A percentile compares a stretch with the other conserved stretches of the same genome.
Evolutionary conservation across 2,888 invertebrate species (phyloP).

Genomic region (Tiliacea citrago): DNA sequence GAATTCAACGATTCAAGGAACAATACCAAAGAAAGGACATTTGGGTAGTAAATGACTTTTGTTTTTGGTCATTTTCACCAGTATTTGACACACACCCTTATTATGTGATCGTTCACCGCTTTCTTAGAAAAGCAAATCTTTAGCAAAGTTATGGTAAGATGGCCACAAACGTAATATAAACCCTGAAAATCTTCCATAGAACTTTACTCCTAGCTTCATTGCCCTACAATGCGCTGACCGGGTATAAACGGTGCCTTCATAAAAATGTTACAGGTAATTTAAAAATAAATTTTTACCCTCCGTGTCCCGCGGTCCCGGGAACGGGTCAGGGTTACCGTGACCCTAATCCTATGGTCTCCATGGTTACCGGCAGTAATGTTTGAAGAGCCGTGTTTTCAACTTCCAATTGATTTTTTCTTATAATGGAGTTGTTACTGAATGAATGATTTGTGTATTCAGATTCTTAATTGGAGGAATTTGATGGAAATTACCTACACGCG

Average conservation of each 20-base stretch:
- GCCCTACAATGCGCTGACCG: conserved; percentile 33
- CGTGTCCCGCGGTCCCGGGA: conserved; percentile 30
- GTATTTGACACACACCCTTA: too few species aligned
- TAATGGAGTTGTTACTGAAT: conserved; percentile 21
- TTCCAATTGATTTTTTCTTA: conserved; percentile 49
- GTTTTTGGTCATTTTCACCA: too few species aligned
- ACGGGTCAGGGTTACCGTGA: conserved; percentile 67
- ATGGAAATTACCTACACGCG: conserved; percentile 1
- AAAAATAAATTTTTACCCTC: conserved; percentile 62
- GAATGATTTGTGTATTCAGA: conserved; percentile 4
- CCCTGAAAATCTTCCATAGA: neutral
- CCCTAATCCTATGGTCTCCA: conserved; percentile 66
- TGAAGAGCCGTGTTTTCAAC: conserved; percentile 34
- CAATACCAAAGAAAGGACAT: too few species aligned
- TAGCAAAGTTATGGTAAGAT: too few species aligned
- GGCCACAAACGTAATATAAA: neutral
- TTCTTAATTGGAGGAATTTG: conserved; percentile 20
- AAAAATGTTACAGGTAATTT: conserved; percentile 58
- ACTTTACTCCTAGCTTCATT: neutral
- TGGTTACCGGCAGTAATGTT: conserved; percentile 53
- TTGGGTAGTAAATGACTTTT: too few species aligned
- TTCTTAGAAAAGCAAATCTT: too few species aligned
- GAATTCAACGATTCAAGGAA: too few species aligned
- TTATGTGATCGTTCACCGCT: too few species aligned
- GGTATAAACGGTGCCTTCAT: conserved; percentile 40